Base-by-base conservation (phyloP, 2,113 vertebrate genomes). In the Istiophorus platypterus region DNA sequence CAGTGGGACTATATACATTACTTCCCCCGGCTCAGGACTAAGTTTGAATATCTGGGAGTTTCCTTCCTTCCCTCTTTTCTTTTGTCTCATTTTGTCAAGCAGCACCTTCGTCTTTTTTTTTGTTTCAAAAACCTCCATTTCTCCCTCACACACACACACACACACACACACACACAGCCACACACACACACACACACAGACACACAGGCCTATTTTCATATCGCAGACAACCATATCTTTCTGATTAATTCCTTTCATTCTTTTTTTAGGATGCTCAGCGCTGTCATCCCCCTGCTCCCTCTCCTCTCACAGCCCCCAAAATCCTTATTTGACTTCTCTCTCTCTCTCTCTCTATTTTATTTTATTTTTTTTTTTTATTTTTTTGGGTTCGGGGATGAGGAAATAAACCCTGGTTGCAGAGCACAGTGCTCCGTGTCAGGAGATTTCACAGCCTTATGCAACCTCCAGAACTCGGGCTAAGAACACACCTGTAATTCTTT, bases 181-280 rank as follows among this genome's bases (percentile, higher is more conserved):
- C 56, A 80, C 22, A 81, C 62, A 77, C 81, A 81, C 58, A 72
- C 75, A 70, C 47, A 61, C 45, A 22, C 22, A 41, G 45, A 73
- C 76, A 72, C 65, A 69, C 54, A 42, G 8, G 31, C 63, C 67
- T 68, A 29, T 78, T 73, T 80, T 81, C 71, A 88, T 5, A 70
- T 66, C 4, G 24, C 72, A 80, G 52, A 76, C 62, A 59, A 73
- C 67, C 73, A 52, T 45, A 85, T 71, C 76, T 72, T 2, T 34
- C 81, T 66, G 72, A 78, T 82, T 78, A 61, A 79, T 74, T 80
- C 41, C 11, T 81, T 80, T 85, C 24, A 64, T 69, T 81, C 27
- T 84, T 59, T 77, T 76, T 62, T 70, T 7, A 29, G 82, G 72
- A 41, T 65, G 70, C 65, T 87, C 72, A 52, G 49, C 22, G 65